phyloP scores from a whole-genome alignment of 2,113 vertebrate genomes.

The Rhineura floridana region DNA sequence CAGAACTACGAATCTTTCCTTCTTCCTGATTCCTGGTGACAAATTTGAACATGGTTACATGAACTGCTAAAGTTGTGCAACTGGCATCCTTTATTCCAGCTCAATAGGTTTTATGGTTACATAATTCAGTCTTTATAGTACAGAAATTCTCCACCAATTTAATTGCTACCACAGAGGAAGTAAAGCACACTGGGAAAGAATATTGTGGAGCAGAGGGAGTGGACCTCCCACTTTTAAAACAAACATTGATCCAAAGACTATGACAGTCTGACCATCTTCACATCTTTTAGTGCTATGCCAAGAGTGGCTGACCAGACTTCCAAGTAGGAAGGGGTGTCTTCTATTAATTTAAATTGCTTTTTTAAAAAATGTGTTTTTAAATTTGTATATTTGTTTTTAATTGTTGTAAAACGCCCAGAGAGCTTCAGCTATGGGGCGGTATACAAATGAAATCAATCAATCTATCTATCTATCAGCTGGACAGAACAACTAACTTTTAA shows the following conservation, averaged over 20 bases:
- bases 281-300: background rate
- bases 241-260: background rate
- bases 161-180: background rate
- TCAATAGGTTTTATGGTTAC: slow-evolving; percentile 3
- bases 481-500: background rate
- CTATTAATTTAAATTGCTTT: too few species aligned
- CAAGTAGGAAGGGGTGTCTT: background rate
- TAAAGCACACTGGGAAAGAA: background rate
- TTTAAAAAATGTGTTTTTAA: too few species aligned
- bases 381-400: too few species aligned
- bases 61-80: background rate
- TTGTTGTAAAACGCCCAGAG: too few species aligned
- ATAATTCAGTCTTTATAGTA: background rate
- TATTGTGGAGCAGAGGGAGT: background rate
- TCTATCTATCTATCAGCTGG: background rate
- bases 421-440: too few species aligned
- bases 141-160: background rate
- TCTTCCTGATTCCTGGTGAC: background rate
- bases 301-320: background rate
- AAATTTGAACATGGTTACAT: background rate
- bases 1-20: background rate
- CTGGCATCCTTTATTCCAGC: background rate
- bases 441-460: too few species aligned
- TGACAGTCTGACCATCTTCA: background rate
- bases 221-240: background rate